Percentiles rank a stretch among this genome's conserved stretches.
phyloP scores from a whole-genome alignment of 2,113 vertebrate species.

The Neotragus pygmaeus region DNA sequence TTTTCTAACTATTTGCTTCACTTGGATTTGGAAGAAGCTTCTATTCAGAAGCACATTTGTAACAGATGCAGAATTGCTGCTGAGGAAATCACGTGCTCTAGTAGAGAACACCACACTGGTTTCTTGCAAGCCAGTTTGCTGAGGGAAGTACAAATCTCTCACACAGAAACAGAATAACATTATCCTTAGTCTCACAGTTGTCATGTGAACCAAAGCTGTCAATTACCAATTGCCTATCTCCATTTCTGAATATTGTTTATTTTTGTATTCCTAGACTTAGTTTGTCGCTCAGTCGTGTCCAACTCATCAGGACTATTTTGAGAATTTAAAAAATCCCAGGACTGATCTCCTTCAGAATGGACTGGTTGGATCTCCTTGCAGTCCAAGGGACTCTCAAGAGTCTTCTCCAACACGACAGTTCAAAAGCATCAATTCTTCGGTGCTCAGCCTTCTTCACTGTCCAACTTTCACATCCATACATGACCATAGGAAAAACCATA shows the following conservation, averaged over 20 bases:
- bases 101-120: neutral
- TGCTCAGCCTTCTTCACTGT: no score
- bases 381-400: no score
- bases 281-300: no score
- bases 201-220: neutral
- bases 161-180: neutral
- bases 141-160: neutral
- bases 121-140: conserved; percentile 6
- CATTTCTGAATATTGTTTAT: neutral
- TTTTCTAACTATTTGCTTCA: neutral
- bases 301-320: no score
- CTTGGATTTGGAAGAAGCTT: neutral
- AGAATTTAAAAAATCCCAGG: no score
- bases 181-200: neutral
- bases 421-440: no score
- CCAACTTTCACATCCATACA: no score
- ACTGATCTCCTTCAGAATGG: no score
- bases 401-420: no score
- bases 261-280: neutral
- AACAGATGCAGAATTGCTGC: neutral
- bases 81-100: neutral
- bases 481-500: no score
- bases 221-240: neutral
- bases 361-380: no score
- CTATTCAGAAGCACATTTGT: neutral